Percentiles rank a stretch among this genome's conserved stretches.
phyloP scores from a whole-genome alignment of 2,797 vertebrate genomes.

The Prunella strophiata region DNA sequence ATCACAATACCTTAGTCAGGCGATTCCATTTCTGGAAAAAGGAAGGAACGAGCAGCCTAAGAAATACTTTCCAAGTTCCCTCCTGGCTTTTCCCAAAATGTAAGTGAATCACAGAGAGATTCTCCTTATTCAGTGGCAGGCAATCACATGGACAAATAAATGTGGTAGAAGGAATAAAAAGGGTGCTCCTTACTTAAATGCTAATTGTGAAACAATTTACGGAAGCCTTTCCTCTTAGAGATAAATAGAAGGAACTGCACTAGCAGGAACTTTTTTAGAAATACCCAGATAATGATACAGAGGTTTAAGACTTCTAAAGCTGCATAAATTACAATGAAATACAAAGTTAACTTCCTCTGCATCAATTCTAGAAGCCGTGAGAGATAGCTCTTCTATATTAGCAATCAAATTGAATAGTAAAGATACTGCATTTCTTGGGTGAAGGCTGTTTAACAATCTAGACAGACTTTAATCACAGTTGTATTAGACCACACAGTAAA shows the following conservation, averaged over 20 bases:
- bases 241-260: neutral
- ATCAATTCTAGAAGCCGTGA: neutral
- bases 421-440: neutral
- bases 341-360: neutral
- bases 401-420: accelerated
- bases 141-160: neutral
- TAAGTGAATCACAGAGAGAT: neutral
- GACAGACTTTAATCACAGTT: neutral
- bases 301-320: neutral
- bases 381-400: neutral
- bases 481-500: neutral
- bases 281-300: neutral
- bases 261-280: neutral
- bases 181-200: neutral
- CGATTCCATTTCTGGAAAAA: constrained; percentile 61
- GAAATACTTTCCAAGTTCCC: neutral
- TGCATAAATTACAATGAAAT: neutral
- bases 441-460: neutral
- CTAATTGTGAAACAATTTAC: neutral
- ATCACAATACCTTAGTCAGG: constrained; percentile 60
- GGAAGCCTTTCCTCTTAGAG: neutral
- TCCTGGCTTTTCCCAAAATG: neutral
- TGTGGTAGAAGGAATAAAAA: neutral
- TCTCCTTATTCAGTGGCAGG: neutral
- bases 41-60: neutral